Evolutionary conservation across 2,888 invertebrate species (phyloP).

Genomic region (Sarcophaga rosellei): DNA sequence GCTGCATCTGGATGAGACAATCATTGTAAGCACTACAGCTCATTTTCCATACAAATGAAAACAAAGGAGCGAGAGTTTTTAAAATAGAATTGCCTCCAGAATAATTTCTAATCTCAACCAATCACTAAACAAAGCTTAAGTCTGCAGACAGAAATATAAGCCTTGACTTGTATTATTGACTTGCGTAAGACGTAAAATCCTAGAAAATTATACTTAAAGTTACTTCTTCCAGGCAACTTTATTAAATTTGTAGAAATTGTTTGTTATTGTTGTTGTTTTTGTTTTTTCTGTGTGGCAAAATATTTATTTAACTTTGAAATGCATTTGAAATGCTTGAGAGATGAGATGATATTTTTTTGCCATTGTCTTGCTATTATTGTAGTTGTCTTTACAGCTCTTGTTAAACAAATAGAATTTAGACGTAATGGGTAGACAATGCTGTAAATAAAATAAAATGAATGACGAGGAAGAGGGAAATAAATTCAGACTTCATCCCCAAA

Average conservation of each 20-base stretch:
- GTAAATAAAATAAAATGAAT: conserved; percentile 57
- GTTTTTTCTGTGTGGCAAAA: neutral
- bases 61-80: too few relatives aligned
- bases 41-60: too few relatives aligned
- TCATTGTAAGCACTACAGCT: too few relatives aligned
- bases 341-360: conserved; percentile 30
- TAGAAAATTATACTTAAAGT: neutral
- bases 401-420: conserved; percentile 56
- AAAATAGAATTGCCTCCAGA: too few relatives aligned
- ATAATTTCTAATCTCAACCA: too few relatives aligned
- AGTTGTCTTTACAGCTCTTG: conserved; percentile 17
- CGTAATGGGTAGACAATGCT: conserved; percentile 55
- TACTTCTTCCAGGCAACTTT: neutral
- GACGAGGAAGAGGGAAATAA: neutral
- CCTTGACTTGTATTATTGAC: too few relatives aligned
- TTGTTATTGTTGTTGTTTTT: neutral
- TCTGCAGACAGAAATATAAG: too few relatives aligned
- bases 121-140: too few relatives aligned
- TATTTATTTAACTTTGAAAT: conserved; percentile 50
- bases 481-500: conserved; percentile 51
- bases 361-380: conserved; percentile 11
- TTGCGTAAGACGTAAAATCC: neutral
- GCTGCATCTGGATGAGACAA: too few relatives aligned
- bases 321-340: conserved; percentile 47
- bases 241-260: neutral